These are phyloP conservation scores for Philaenus spumarius DNA, from an alignment of 1,140 invertebrate genomes.

Conservation along the genomic window DNA sequence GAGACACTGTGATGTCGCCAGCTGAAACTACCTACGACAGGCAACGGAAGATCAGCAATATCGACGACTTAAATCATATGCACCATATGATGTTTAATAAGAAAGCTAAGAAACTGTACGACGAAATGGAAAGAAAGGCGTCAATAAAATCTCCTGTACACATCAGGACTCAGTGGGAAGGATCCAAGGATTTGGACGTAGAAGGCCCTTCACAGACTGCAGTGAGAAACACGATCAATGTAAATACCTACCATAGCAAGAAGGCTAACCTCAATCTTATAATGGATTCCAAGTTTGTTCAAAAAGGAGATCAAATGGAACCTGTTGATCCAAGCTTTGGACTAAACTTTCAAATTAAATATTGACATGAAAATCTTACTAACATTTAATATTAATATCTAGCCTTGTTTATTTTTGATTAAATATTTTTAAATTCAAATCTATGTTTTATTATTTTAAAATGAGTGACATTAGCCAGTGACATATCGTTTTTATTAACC, in stretches of 20 bases:
- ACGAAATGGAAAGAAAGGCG: neutral
- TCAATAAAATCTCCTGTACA: neutral
- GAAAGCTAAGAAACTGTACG: no score
- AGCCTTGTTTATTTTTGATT: no score
- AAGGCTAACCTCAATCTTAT: constrained; percentile 3
- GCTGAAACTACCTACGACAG: no score
- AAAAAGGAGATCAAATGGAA: neutral
- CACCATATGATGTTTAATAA: no score
- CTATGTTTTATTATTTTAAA: no score
- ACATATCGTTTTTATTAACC: no score
- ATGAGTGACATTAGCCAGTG: no score
- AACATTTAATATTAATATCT: no score
- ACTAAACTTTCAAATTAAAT: constrained; percentile 4
- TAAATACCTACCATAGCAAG: neutral
- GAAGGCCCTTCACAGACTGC: neutral
- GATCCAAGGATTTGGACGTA: neutral
- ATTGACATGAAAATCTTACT: neutral
- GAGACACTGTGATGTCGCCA: no score
- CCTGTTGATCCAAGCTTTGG: neutral
- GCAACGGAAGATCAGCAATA: no score
- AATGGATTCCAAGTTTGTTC: constrained; percentile 1
- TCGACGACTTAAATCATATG: no score
- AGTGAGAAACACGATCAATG: neutral
- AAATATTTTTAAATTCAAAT: no score
- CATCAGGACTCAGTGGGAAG: constrained; percentile 4